Evolutionary conservation across 1,140 invertebrate genomes (phyloP), one percentile per base, ranked within the genome.

Genomic region (Zaprionus gabonicus): DNA sequence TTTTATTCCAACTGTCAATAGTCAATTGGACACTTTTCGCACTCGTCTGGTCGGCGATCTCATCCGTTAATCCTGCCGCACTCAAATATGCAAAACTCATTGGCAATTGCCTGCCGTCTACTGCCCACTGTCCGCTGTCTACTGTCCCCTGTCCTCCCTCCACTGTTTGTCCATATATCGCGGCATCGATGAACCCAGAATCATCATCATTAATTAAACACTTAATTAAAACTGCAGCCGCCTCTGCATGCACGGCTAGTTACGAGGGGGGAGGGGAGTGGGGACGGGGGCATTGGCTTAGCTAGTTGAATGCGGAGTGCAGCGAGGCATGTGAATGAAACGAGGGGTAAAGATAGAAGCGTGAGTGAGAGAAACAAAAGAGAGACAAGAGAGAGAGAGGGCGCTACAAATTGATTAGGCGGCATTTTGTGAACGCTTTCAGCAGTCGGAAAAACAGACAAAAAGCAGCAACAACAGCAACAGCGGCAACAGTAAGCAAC

Each of bases 151-250:
- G 20, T 23, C 23, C 23, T 36, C 51, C 63, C 17, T 53, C 59
- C 70, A 65, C 17, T 15, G 34, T 63, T 46, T 41, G 13, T n/a
- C 12, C 13, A 41, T 4, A 41, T 28, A 65, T 46, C 57, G 57
- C 9, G 34, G 28, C 71, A 62, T 62, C 49, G 57, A 69, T 74
- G 65, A 31, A 38, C 57, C 71, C 71, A 69, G 65, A 68, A 59
- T 25, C 72, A 63, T 70, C 69, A 76, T 72, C 62, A 76, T 72
- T 76, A 76, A 76, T 76, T 76, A 76, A 72, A 67, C 69, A 76
- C 74, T 76, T 76, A 71, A 76, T 76, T 76, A 71, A 76, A 76
- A 76, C 74, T 72, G 74, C 74, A 76, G 56, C 28, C 51, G 59
- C n/a, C 57, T 38, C 13, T 28, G 23, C 34, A 20, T 7, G 58